A percentile compares a stretch with the other conserved stretches of the same genome.
phyloP scores from a whole-genome alignment of 2,113 vertebrate genomes.

The Pholis gunnellus region DNA sequence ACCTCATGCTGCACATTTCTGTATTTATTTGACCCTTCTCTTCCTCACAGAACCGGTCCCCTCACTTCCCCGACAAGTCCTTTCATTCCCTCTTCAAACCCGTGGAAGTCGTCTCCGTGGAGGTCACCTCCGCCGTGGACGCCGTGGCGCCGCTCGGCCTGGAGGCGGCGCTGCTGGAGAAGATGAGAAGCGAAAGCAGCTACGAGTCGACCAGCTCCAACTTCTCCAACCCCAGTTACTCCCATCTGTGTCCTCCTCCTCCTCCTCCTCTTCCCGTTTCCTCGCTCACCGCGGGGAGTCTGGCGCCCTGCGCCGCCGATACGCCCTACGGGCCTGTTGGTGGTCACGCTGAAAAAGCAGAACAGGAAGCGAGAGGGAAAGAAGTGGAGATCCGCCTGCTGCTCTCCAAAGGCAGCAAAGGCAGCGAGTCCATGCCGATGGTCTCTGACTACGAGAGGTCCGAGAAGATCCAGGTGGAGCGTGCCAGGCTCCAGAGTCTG shows the following conservation, averaged over 20 bases:
- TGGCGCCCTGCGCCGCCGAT: constrained; percentile 51
- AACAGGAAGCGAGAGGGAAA: neutral
- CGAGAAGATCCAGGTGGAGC: constrained; percentile 35
- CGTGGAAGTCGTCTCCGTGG: constrained; percentile 46
- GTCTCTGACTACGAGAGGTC: constrained; percentile 67
- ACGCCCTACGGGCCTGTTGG: constrained; percentile 55
- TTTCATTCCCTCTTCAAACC: constrained; percentile 20
- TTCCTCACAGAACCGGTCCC: constrained; percentile 62
- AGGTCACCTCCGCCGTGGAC: constrained; percentile 43
- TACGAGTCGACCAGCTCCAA: constrained; percentile 33
- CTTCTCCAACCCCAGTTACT: constrained; percentile 78
- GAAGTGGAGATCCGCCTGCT: neutral
- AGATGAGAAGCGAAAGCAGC: neutral
- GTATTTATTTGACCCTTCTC: neutral
- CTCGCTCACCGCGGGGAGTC: constrained; percentile 20
- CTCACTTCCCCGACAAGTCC: constrained; percentile 46
- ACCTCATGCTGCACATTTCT: neutral
- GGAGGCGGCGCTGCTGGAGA: neutral
- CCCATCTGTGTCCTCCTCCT: constrained; percentile 31
- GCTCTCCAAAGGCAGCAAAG: constrained; percentile 10
- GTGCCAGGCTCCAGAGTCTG: constrained; percentile 54
- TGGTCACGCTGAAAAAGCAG: neutral
- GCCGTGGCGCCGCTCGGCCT: fast-evolving
- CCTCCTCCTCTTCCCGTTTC: neutral
- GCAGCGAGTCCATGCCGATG: constrained; percentile 1